Evolutionary conservation across 2,797 vertebrate genomes (phyloP), one percentile per base, ranked within the genome.

Genomic region (Parambassis ranga): DNA sequence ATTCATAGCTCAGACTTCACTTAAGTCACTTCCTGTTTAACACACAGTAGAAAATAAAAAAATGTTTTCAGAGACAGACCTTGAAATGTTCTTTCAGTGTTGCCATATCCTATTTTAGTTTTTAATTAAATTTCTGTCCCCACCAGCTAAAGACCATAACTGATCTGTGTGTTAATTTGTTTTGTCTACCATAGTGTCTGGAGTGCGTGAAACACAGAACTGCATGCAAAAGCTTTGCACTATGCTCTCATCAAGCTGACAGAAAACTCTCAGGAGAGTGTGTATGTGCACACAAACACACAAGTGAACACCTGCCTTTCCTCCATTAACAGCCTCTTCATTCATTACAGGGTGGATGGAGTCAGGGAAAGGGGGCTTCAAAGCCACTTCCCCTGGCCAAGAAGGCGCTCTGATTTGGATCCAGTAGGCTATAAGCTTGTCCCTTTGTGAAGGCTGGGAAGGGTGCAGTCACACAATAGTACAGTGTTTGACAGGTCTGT

Each of bases 271-370:
- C 6, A 31, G 32, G 39, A 59, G 19, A 26, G 14, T 58, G 22
- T 24, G 14, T 58, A 22, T 24, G 63, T 5, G 3, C 26, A 38
- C 11, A 37, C 50, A 39, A 16, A 58, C 39, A 56, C 44, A 71
- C 7, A 39, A 5, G 33, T 20, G 49, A 73, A 75, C 87, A 92
- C 87, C 88, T 91, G 90, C 84, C 77, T 55, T 61, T 65, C 56
- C 57, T 81, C 70, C 49, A 63, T 79, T 71, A 88, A 91, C 89
- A 93, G 81, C 79, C 76, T 84, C 72, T 75, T 86, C 85, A 90
- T 92, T 93, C 90, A 90, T 88, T 79, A 85, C 36, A 48, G 69
- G 24, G 69, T 75, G 67, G 76, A 80, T 65, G 31, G 85, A 57
- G 56, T 49, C 15, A 18, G 32, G 61, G 69, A 81, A 61, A 64